Percentiles rank a stretch among this genome's conserved stretches.
These are phyloP conservation scores for Pecten maximus DNA, from an alignment of 2,888 invertebrate species.

Conservation along the genomic window DNA sequence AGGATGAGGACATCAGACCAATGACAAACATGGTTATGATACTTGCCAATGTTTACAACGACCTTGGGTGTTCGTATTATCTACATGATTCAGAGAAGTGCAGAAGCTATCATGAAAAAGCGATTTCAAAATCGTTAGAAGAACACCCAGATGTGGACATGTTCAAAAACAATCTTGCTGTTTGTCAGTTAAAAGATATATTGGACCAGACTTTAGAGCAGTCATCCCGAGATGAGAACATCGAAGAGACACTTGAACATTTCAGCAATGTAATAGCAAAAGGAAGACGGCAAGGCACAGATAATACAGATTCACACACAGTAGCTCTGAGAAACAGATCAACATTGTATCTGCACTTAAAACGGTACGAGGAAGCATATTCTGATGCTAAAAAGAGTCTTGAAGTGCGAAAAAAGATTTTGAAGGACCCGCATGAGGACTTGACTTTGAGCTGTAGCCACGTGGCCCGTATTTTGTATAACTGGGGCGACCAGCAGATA, in stretches of 20 bases:
- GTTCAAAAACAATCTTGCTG: background rate
- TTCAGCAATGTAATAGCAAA: conserved; percentile 40
- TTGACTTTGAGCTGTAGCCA: conserved; percentile 46
- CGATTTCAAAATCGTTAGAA: conserved; percentile 33
- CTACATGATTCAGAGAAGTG: conserved; percentile 38
- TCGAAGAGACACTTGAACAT: conserved; percentile 43
- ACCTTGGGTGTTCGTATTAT: conserved; percentile 48
- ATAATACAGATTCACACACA: conserved; percentile 47
- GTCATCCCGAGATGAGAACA: background rate
- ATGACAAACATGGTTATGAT: conserved; percentile 38
- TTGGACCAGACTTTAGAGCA: background rate
- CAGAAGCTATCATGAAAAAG: conserved; percentile 40
- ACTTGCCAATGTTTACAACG: conserved; percentile 46
- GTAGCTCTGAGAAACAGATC: conserved; percentile 42
- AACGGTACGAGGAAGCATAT: conserved; percentile 41
- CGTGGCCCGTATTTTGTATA: conserved; percentile 36
- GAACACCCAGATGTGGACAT: background rate
- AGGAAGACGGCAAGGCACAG: conserved; percentile 37
- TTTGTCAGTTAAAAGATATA: background rate
- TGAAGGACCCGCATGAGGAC: conserved; percentile 44
- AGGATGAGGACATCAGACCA: background rate
- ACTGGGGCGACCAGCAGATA: conserved; percentile 5
- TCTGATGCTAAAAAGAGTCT: conserved; percentile 41
- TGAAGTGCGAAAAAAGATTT: conserved; percentile 36
- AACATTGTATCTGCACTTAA: conserved; percentile 38